Evolutionary conservation across 2,797 vertebrate species (phyloP).

Genomic region (Siniperca scherzeri): DNA sequence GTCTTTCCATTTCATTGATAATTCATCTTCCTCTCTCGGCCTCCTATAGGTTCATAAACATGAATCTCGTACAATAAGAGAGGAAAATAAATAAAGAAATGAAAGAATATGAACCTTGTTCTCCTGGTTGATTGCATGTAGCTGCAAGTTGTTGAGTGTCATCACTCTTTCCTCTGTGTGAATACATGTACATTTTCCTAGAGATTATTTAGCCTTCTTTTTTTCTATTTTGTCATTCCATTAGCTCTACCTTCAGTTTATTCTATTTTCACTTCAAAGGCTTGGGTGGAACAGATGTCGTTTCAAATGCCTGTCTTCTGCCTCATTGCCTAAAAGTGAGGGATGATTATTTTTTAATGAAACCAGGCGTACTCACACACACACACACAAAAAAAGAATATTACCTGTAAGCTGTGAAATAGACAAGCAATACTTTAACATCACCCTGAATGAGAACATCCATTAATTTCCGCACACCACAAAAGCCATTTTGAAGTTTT

Average conservation of each 20-base stretch:
- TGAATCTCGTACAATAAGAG: constrained; percentile 28
- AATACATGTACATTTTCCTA: constrained; percentile 77
- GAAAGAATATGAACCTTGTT: constrained; percentile 55
- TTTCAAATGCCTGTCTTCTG: constrained; percentile 85
- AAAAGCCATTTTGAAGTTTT: constrained; percentile 79
- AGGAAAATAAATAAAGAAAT: constrained; percentile 47
- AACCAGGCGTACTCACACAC: constrained; percentile 64
- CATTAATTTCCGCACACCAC: constrained; percentile 70
- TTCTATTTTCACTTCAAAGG: constrained; percentile 86
- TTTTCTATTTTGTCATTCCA: constrained; percentile 79
- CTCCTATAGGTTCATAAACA: constrained; percentile 35
- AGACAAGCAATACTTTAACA: constrained; percentile 76
- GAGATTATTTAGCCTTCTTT: constrained; percentile 76
- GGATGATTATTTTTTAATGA: constrained; percentile 88
- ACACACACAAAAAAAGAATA: constrained; percentile 63
- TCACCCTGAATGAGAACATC: constrained; percentile 70
- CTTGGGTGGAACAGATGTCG: constrained; percentile 84
- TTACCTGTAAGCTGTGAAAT: constrained; percentile 80
- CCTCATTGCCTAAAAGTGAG: constrained; percentile 85
- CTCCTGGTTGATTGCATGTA: constrained; percentile 63
- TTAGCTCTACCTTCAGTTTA: constrained; percentile 82
- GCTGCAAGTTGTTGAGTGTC: constrained; percentile 67
- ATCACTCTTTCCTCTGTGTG: constrained; percentile 66
- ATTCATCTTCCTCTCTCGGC: constrained; percentile 36
- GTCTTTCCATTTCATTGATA: constrained; percentile 34